Evolutionary conservation across 92 coral and sea anemone species (phyloP).

Genomic region (Zoanthus gigantus): DNA sequence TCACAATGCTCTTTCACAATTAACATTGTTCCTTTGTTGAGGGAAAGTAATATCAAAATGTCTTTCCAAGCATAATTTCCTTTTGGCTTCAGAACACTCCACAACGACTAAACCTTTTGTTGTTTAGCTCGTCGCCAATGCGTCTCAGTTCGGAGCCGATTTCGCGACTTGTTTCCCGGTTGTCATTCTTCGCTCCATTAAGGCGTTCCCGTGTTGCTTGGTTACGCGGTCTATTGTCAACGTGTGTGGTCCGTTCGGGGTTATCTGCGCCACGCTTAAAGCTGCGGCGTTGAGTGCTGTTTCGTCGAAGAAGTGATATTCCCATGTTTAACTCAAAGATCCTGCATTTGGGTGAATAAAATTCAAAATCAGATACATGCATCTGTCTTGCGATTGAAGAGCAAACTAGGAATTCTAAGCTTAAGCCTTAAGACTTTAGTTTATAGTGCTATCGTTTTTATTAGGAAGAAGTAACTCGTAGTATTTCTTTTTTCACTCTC

Average conservation of each 20-base stretch:
- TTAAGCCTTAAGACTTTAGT: too few relatives aligned
- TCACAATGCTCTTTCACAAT: neutral
- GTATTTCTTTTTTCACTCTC: too few relatives aligned
- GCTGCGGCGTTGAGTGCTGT: conserved; percentile 92
- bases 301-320: conserved; percentile 79
- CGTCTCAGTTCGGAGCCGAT: conserved; percentile 88
- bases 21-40: neutral
- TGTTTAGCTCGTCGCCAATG: conserved; percentile 93
- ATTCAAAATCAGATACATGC: too few relatives aligned
- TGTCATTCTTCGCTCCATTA: conserved; percentile 61
- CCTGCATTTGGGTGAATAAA: neutral
- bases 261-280: conserved; percentile 82
- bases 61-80: neutral
- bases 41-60: neutral
- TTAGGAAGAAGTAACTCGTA: too few relatives aligned
- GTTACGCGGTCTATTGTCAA: neutral
- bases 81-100: conserved; percentile 43
- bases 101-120: conserved; percentile 80
- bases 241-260: conserved; percentile 66
- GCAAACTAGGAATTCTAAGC: too few relatives aligned
- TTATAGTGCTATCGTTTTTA: too few relatives aligned
- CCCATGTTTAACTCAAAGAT: conserved; percentile 67
- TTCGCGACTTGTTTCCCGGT: conserved; percentile 76
- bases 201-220: conserved; percentile 13
- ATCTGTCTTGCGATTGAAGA: too few relatives aligned